Percentiles rank a stretch among this genome's conserved stretches.
These are phyloP conservation scores for Phyllotreta cruciferae DNA, from an alignment of 2,888 invertebrate species.

Conservation along the genomic window DNA sequence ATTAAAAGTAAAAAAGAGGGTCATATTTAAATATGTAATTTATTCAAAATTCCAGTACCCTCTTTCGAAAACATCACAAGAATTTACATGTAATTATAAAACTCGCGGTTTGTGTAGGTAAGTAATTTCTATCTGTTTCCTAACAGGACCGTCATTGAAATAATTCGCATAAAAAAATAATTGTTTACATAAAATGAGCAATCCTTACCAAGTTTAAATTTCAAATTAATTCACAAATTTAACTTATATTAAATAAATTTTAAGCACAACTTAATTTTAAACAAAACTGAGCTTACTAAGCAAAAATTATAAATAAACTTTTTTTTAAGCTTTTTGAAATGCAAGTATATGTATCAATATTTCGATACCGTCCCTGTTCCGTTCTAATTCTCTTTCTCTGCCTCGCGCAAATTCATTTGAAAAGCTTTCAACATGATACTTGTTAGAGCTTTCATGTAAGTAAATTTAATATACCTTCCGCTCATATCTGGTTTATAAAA, in stretches of 20 bases:
- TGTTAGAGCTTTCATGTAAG: constrained; percentile 54
- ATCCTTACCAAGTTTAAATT: no score
- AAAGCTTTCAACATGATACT: constrained; percentile 54
- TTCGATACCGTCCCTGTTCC: constrained; percentile 2
- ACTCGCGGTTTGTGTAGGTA: constrained; percentile 54
- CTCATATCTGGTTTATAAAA: constrained; percentile 44
- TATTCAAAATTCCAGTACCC: constrained; percentile 54
- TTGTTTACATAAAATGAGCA: no score
- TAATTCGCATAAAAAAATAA: background rate
- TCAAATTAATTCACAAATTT: no score
- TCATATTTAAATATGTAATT: constrained; percentile 53
- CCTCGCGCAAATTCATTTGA: constrained; percentile 22
- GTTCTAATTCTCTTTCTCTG: constrained; percentile 12
- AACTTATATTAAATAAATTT: no score
- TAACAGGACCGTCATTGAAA: constrained; percentile 12
- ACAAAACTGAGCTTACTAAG: no score
- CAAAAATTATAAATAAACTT: no score
- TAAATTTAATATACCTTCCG: constrained; percentile 55
- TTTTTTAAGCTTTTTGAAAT: background rate
- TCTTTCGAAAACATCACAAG: constrained; percentile 55
- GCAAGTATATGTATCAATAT: background rate
- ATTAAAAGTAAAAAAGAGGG: constrained; percentile 42
- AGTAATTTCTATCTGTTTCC: constrained; percentile 31
- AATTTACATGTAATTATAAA: constrained; percentile 58
- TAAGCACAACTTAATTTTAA: no score